A percentile compares a stretch with the other conserved stretches of the same genome.
Conservation (phyloP, 2,888 invertebrate genomes). For the Agrotis puta region DNA sequence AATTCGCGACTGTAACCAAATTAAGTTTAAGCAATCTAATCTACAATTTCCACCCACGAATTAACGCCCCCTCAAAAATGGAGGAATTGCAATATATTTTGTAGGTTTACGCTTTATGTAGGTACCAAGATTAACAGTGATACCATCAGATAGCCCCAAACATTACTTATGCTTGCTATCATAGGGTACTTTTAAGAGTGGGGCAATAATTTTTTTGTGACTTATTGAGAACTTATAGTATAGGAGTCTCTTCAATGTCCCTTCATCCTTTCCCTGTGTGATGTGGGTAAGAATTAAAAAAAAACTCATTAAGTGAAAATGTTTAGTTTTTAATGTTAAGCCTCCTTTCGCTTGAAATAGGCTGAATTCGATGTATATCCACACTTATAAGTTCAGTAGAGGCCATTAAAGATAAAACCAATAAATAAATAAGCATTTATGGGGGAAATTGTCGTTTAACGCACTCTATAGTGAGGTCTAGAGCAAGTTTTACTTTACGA, state of each 20-base stretch:
- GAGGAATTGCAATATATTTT: neutral
- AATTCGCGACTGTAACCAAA: constrained; percentile 17
- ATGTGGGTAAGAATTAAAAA: neutral
- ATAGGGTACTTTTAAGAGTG: neutral
- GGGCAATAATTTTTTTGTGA: neutral
- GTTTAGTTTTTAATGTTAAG: neutral
- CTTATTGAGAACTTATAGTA: neutral
- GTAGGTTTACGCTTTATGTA: neutral
- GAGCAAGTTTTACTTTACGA: constrained; percentile 23
- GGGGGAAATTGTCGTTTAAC: constrained; percentile 28
- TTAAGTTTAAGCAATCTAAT: constrained; percentile 26
- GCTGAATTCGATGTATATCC: constrained; percentile 1
- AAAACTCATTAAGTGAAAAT: no score
- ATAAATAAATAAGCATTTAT: constrained; percentile 41
- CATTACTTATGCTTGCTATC: neutral
- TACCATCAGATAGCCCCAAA: neutral
- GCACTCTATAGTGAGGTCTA: constrained; percentile 10
- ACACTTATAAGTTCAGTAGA: neutral
- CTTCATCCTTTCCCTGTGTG: neutral
- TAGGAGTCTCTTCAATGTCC: no score
- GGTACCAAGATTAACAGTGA: neutral
- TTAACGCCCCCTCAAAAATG: constrained; percentile 20
- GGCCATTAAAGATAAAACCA: constrained; percentile 15
- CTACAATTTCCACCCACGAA: constrained; percentile 19
- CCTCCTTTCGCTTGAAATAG: constrained; percentile 4